These are phyloP conservation scores for Lemur catta DNA, from an alignment of 2,797 vertebrate genomes.

Conservation along the genomic window DNA sequence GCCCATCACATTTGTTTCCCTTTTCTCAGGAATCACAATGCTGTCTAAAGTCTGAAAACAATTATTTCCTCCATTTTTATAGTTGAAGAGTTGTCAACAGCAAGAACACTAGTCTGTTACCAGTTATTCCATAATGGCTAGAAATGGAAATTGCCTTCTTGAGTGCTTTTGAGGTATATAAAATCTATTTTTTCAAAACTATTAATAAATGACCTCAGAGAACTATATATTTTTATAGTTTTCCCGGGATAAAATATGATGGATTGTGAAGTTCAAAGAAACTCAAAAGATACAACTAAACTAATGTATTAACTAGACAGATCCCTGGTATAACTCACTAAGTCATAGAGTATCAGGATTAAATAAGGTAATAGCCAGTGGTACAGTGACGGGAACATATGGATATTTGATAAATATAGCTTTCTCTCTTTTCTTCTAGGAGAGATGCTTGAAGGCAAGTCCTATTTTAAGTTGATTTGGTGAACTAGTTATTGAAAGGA, in stretches of 20 bases:
- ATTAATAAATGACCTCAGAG: background rate
- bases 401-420: background rate
- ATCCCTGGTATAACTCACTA: background rate
- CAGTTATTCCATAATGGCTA: background rate
- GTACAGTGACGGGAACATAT: background rate
- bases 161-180: background rate
- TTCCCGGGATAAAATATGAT: background rate
- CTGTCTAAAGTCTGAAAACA: conserved; percentile 23
- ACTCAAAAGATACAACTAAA: background rate
- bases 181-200: background rate
- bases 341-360: background rate
- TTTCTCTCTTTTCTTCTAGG: background rate
- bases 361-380: background rate
- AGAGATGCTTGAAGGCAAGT: conserved; percentile 27
- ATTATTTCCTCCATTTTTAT: background rate
- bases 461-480: conserved; percentile 62
- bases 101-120: background rate
- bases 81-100: conserved; percentile 34
- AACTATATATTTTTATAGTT: conserved; percentile 10
- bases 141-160: background rate
- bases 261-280: conserved; percentile 13
- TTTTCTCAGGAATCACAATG: background rate
- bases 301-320: background rate
- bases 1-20: background rate
- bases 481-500: conserved; percentile 59